Base-by-base conservation (phyloP, 2,797 vertebrate genomes). In the Parotocinclus haroldoi region DNA sequence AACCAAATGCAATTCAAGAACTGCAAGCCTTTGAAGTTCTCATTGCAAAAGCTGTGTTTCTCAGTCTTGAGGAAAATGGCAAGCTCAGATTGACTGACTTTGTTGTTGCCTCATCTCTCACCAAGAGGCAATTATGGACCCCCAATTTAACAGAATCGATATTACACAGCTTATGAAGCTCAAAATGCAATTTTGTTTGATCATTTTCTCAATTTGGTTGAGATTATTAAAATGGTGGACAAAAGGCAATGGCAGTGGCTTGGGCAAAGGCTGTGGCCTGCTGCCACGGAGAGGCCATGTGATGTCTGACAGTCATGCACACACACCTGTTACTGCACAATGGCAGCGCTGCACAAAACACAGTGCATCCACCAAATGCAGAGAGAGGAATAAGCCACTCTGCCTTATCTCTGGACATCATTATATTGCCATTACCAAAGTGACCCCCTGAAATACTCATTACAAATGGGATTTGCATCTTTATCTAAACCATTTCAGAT, bases 1-100 rank as follows among this genome's bases (percentile, higher is more conserved):
- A 90, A 92, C 93, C 96, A 96, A 98, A 98, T 98, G 95, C 96
- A 97, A 98, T 98, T 97, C 86, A 96, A 95, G 93, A 96, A 92
- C 89, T 89, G 85, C 81, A 78, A 90, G 87, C 85, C 96, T 99
- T 99, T 99, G 96, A 99, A 96, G 96, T 98, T 91, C 84, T 93
- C 90, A 88, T 92, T 87, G 93, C 85, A 91, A 91, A 94, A 94
- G 93, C 95, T 93, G 94, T 94, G 93, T 96, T 96, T 95, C 89
- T 90, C 80, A 90, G 92, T 93, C 93, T 85, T 88, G 90, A 92
- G 92, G 93, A 96, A 96, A 96, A 95, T 93, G 89, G 94, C 95
- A 87, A 83, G 90, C 89, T 83, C 86, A 94, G 94, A 98, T 97
- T 93, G 95, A 86, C 79, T 87, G 94, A 90, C 96, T 98, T 98